Base-by-base conservation (phyloP, 2,888 invertebrate genomes). In the Parnassius orleans region DNA sequence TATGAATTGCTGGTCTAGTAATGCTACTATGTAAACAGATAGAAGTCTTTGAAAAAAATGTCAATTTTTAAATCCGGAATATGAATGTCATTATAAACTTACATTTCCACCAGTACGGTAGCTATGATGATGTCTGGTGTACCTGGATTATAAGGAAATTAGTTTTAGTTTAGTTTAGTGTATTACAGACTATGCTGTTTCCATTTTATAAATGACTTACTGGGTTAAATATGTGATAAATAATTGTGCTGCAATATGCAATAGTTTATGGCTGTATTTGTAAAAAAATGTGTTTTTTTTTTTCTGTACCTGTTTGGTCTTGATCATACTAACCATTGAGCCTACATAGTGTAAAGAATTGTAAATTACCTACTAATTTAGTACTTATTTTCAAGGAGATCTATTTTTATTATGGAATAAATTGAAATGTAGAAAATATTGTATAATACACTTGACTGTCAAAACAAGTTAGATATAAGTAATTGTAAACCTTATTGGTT, bases 391-490 rank as follows among this genome's bases (percentile, higher is more conserved):
- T 48, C n/a, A 5, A 41, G 42, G 48, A 33, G 9, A 53, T 53
- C 19, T 60, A 53, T 53, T 53, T 33, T 48, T 60, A 42, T n/a
- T 41, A 44, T 53, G 41, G 48, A 15, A 42, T 53, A 59, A 46
- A 56, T 51, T 48, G 10, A 57, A 42, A 50, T 41, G 48, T 47
- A 47, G 12, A 19, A 50, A 50, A 14, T 15, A 11, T 50, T 50
- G 9, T 15, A n/a, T 7, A 33, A 7, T 14, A 19, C 24, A n/a
- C 42, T 57, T 42, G 48, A 15, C 11, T 60, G 65, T 61, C 65
- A 55, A 63, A 53, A 51, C 47, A 53, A 63, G 55, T 57, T 62
- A 59, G 63, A 60, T 58, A 43, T 61, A 54, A 63, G 65, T 57
- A 14, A 60, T 61, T 56, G 24, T 53, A 12, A 43, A 55, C 43